A percentile compares a stretch with the other conserved stretches of the same genome.
phyloP scores from a whole-genome alignment of 2,888 invertebrate genomes.

The Thelaira solivaga region DNA sequence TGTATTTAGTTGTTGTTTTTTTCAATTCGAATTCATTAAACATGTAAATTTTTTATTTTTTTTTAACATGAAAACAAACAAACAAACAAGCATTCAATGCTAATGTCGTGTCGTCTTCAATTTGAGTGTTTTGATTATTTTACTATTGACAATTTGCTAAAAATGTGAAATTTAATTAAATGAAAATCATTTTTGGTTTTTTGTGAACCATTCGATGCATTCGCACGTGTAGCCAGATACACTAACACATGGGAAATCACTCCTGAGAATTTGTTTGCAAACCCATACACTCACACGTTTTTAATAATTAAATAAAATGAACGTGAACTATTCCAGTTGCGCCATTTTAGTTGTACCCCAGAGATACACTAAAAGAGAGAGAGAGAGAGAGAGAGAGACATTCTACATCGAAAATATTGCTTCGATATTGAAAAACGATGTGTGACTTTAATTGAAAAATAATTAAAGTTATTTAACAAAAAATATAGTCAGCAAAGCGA shows the following conservation, averaged over 20 bases:
- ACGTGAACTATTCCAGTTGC: slow-evolving; percentile 17
- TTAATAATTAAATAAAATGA: neutral
- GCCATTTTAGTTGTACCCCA: slow-evolving; percentile 33
- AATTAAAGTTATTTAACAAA: no score
- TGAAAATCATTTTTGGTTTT: slow-evolving; percentile 55
- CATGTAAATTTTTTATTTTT: slow-evolving; percentile 40
- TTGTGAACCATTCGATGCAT: slow-evolving; percentile 44
- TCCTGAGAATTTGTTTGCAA: neutral
- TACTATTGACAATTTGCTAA: slow-evolving; percentile 47
- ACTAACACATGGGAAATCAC: neutral
- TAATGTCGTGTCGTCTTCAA: slow-evolving; percentile 30
- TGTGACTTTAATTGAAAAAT: no score
- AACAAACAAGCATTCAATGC: slow-evolving; percentile 4
- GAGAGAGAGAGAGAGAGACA: no score
- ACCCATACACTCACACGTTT: neutral
- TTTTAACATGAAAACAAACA: neutral
- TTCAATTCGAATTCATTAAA: slow-evolving; percentile 49
- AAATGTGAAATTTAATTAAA: slow-evolving; percentile 57
- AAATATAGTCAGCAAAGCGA: no score
- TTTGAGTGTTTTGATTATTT: slow-evolving; percentile 51
- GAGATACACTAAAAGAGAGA: no score
- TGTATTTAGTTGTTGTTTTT: neutral
- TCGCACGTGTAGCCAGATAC: neutral
- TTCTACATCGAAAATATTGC: slow-evolving; percentile 26
- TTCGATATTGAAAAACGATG: neutral